Evolutionary conservation across 23 tunicate species (phyloP).

Genomic region (Ciona savignyi): DNA sequence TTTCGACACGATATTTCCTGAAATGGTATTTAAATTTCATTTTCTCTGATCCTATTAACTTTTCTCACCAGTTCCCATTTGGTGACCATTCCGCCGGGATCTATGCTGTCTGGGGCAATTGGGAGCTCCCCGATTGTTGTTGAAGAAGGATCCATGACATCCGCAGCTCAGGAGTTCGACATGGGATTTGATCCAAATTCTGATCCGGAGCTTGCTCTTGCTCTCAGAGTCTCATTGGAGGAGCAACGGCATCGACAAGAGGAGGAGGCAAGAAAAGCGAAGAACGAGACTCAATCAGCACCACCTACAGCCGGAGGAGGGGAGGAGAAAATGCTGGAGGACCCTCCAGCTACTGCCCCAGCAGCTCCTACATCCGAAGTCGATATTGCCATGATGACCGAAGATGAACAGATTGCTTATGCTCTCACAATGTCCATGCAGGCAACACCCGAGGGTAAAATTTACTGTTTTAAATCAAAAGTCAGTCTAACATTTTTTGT

Average conservation of each 20-base stretch:
- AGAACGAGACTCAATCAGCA: conserved; percentile 84
- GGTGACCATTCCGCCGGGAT: conserved; percentile 91
- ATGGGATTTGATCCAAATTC: conserved; percentile 89
- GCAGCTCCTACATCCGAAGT: conserved; percentile 45
- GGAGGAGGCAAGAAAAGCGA: conserved; percentile 64
- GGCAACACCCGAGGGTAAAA: conserved; percentile 37
- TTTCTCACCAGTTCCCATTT: conserved; percentile 44
- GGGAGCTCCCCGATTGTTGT: conserved; percentile 85
- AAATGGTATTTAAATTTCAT: too few species aligned
- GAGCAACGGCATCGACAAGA: conserved; percentile 98
- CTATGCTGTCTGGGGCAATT: conserved; percentile 90
- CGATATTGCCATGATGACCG: conserved; percentile 83
- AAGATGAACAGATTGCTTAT: conserved; percentile 98
- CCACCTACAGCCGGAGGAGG: conserved; percentile 84
- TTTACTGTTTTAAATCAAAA: too few species aligned
- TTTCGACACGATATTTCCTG: too few species aligned
- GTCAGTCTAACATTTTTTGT: too few species aligned
- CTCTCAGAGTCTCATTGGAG: conserved; percentile 79
- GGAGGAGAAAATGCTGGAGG: conserved; percentile 49
- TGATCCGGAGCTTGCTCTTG: conserved; percentile 98
- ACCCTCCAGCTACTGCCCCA: conserved; percentile 84
- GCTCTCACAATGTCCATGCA: conserved; percentile 98
- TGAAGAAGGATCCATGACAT: conserved; percentile 59
- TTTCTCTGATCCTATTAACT: too few species aligned
- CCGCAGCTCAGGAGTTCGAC: conserved; percentile 61